Percentiles rank a stretch among this genome's conserved stretches.
phyloP scores from a whole-genome alignment of 2,797 vertebrate species.

The Scomberomorus guttatus region DNA sequence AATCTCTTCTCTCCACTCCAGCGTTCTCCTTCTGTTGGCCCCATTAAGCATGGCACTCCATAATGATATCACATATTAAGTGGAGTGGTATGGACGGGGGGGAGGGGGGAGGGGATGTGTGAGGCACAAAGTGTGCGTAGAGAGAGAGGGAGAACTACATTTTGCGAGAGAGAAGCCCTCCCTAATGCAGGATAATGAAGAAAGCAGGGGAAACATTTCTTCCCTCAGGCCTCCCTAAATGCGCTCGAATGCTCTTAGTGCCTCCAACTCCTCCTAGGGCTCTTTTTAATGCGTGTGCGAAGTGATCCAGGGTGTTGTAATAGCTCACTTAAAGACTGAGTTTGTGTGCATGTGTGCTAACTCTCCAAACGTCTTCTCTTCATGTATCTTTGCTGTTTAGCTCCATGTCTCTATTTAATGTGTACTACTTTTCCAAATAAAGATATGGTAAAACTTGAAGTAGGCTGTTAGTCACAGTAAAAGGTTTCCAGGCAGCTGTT shows the following conservation, averaged over 20 bases:
- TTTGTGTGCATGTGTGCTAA: constrained; percentile 30
- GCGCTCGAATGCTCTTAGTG: constrained; percentile 81
- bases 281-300: constrained; percentile 68
- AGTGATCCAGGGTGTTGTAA: constrained; percentile 63
- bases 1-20: constrained; percentile 60
- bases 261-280: constrained; percentile 69
- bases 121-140: constrained; percentile 30
- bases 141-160: constrained; percentile 41
- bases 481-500: constrained; percentile 61
- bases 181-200: constrained; percentile 83
- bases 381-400: constrained; percentile 44
- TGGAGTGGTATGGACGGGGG: constrained; percentile 62
- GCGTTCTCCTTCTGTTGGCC: constrained; percentile 66
- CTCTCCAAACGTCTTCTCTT: constrained; percentile 21
- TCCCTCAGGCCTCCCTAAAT: constrained; percentile 81
- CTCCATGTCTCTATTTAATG: constrained; percentile 38
- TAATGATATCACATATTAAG: constrained; percentile 83
- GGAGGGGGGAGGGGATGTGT: constrained; percentile 20
- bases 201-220: constrained; percentile 76
- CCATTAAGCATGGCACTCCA: constrained; percentile 74
- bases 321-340: constrained; percentile 35
- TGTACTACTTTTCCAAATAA: constrained; percentile 55
- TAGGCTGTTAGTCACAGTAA: constrained; percentile 49
- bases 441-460: constrained; percentile 35
- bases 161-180: constrained; percentile 55